Evolutionary conservation across 2,797 vertebrate species (phyloP).

Genomic region (Epinephelus coioides): DNA sequence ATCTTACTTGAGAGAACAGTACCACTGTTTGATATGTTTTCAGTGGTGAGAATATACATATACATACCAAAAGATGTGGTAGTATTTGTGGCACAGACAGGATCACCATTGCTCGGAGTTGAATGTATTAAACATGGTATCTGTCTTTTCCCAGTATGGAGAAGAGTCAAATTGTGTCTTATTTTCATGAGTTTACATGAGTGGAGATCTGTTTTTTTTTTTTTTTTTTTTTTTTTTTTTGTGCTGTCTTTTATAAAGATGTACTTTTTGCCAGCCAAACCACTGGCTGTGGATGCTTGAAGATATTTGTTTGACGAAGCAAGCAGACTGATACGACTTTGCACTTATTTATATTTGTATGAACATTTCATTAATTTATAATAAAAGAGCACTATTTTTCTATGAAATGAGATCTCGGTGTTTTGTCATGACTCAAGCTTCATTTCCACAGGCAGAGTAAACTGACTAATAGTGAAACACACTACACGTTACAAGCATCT

Average conservation of each 20-base stretch:
- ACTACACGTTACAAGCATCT: neutral
- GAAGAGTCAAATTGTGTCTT: constrained; percentile 58
- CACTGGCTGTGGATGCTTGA: constrained; percentile 90
- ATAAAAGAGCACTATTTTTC: constrained; percentile 98
- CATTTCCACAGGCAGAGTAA: constrained; percentile 5
- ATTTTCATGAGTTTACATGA: constrained; percentile 88
- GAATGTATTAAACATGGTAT: constrained; percentile 79
- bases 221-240: neutral
- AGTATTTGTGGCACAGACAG: constrained; percentile 58
- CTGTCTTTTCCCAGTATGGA: constrained; percentile 46
- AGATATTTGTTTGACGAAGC: constrained; percentile 81
- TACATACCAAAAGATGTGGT: constrained; percentile 25
- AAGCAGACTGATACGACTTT: constrained; percentile 89
- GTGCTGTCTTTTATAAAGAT: constrained; percentile 94
- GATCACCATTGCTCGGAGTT: constrained; percentile 56
- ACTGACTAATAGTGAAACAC: constrained; percentile 5
- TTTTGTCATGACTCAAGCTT: constrained; percentile 35
- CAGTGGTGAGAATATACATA: constrained; percentile 23
- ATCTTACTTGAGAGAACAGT: constrained; percentile 58
- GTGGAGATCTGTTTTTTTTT: constrained; percentile 70
- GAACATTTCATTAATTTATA: constrained; percentile 97
- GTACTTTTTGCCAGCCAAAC: constrained; percentile 85
- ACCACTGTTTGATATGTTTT: constrained; percentile 49
- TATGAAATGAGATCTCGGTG: constrained; percentile 69
- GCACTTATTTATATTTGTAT: constrained; percentile 99